Evolutionary conservation across 92 coral and sea anemone genomes (phyloP).

Genomic region (Porites divaricata): DNA sequence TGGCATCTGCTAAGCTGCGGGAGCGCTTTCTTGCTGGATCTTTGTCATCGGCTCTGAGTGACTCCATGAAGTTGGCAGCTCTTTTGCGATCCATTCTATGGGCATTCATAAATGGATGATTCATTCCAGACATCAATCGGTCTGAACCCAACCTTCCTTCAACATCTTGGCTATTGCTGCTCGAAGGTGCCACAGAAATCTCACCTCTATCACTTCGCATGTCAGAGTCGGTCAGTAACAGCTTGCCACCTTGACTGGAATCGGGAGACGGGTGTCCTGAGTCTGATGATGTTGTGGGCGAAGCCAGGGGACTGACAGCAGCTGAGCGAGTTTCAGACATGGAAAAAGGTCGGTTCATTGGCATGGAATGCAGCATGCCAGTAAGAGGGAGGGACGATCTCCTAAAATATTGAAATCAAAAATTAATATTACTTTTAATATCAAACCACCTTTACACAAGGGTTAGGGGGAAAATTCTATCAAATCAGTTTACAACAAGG

Average conservation of each 20-base stretch:
- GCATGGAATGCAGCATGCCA: conserved; percentile 76
- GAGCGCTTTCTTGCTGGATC: conserved; percentile 76
- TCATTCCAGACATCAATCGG: conserved; percentile 46
- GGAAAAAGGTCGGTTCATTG: conserved; percentile 54
- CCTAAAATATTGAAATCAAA: conserved; percentile 2
- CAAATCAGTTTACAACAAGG: too few species aligned
- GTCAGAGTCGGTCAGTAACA: conserved; percentile 73
- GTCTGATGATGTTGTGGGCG: conserved; percentile 87
- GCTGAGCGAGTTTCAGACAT: conserved; percentile 51
- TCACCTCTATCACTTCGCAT: conserved; percentile 87
- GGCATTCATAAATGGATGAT: conserved; percentile 57
- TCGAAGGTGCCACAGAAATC: conserved; percentile 70
- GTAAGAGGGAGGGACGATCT: conserved; percentile 65
- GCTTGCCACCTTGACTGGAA: conserved; percentile 79
- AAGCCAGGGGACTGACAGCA: conserved; percentile 83
- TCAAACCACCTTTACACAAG: too few species aligned
- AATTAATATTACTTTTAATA: too few species aligned
- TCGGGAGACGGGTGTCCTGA: conserved; percentile 93
- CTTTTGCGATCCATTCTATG: conserved; percentile 71
- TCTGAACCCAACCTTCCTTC: conserved; percentile 26
- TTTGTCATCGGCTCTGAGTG: conserved; percentile 61
- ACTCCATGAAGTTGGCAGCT: conserved; percentile 52
- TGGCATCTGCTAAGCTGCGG: conserved; percentile 86
- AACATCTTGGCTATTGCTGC: conserved; percentile 62
- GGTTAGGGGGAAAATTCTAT: too few species aligned